A percentile compares a stretch with the other conserved stretches of the same genome.
These are phyloP conservation scores for Noturus placidus DNA, from an alignment of 2,113 vertebrate genomes.

Conservation along the genomic window DNA sequence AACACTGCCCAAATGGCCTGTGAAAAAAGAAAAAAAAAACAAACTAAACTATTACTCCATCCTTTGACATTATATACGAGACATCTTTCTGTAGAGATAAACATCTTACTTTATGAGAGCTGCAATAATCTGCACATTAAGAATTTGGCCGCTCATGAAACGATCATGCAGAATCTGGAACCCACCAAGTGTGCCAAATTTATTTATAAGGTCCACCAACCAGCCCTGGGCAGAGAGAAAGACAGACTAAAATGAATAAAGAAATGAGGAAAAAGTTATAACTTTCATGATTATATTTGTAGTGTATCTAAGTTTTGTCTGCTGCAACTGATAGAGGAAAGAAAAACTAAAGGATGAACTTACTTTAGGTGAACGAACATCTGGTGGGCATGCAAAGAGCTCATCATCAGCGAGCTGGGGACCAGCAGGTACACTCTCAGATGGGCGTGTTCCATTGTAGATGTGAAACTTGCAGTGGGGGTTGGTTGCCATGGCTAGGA, in stretches of 20 bases:
- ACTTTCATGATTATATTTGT: neutral
- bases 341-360: neutral
- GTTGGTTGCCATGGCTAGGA: slow-evolving; percentile 98
- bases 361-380: slow-evolving; percentile 96
- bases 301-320: neutral
- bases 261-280: neutral
- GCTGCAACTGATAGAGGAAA: neutral
- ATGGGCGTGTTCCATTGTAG: slow-evolving; percentile 97
- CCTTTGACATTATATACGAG: neutral
- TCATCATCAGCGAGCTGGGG: slow-evolving; percentile 95
- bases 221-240: slow-evolving; percentile 80
- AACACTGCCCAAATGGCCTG: slow-evolving; percentile 99
- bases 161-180: slow-evolving; percentile 99
- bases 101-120: slow-evolving; percentile 97
- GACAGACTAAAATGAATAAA: slow-evolving; percentile 15
- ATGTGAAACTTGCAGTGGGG: slow-evolving; percentile 99
- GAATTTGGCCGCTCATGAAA: slow-evolving; percentile 95
- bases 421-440: slow-evolving; percentile 93
- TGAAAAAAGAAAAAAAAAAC: slow-evolving; percentile 10
- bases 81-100: neutral
- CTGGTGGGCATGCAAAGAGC: slow-evolving; percentile 93
- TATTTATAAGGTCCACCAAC: slow-evolving; percentile 99
- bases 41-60: neutral
- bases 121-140: slow-evolving; percentile 99
- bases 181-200: slow-evolving; percentile 97